phyloP scores from a whole-genome alignment of 1,140 invertebrate genomes.

The Bilobella aurantiaca region DNA sequence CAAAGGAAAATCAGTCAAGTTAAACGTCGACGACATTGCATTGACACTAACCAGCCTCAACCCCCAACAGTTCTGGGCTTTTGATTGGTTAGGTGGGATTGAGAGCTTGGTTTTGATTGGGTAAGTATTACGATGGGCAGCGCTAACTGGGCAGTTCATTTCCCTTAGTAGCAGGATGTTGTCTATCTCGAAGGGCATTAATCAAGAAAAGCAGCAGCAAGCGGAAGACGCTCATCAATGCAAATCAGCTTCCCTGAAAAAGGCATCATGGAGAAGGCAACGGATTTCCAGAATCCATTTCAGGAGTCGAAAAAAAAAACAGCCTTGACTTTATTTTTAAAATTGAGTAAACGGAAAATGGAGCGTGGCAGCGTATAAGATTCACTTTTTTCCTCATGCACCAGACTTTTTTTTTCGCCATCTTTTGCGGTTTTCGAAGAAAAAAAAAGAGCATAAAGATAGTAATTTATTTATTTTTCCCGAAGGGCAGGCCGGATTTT shows the following conservation, averaged over 20 bases:
- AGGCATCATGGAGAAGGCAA: background rate
- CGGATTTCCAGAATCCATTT: background rate
- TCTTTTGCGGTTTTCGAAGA: background rate
- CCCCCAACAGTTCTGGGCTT: too few species aligned
- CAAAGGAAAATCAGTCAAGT: slow-evolving; percentile 41
- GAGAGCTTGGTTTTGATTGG: too few species aligned
- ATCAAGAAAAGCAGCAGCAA: background rate
- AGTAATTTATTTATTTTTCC: background rate
- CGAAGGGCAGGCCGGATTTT: background rate
- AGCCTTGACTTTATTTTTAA: too few species aligned
- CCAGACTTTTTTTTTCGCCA: too few species aligned
- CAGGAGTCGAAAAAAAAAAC: background rate
- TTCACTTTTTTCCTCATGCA: background rate
- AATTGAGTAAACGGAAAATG: too few species aligned
- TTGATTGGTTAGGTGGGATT: too few species aligned
- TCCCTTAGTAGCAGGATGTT: too few species aligned
- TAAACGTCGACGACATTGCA: background rate
- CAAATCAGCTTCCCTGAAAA: background rate
- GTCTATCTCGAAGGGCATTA: too few species aligned
- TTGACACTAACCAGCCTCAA: background rate
- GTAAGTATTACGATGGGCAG: too few species aligned
- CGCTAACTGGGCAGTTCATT: background rate
- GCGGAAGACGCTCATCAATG: background rate
- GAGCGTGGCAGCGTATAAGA: too few species aligned
- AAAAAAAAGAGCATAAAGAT: background rate